phyloP scores from a whole-genome alignment of 30 jellyfish, hydroid and myxozoan species.

The Hydractinia symbiolongicarpus region DNA sequence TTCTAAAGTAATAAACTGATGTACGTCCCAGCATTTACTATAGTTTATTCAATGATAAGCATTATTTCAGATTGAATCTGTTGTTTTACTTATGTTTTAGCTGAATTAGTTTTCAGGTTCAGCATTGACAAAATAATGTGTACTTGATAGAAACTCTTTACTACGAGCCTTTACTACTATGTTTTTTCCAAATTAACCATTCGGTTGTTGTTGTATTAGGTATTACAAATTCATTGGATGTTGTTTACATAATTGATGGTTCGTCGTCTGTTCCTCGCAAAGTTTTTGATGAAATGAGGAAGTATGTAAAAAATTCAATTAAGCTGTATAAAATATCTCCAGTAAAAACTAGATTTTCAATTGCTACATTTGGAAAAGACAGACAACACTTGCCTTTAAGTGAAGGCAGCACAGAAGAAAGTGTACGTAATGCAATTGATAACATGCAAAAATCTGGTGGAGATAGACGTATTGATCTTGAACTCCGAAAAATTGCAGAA shows the following conservation, averaged over 20 bases:
- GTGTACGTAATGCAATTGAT: background rate
- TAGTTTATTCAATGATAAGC: too few species aligned
- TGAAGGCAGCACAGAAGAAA: background rate
- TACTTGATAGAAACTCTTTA: too few species aligned
- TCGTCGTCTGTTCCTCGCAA: constrained; percentile 1
- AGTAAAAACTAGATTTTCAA: constrained; percentile 6
- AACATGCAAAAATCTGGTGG: background rate
- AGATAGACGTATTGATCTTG: constrained; percentile 13
- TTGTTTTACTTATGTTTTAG: too few species aligned
- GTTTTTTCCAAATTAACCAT: too few species aligned
- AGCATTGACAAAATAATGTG: too few species aligned
- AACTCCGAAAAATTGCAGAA: background rate
- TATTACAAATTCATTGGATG: background rate
- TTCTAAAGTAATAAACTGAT: too few species aligned
- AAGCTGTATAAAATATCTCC: background rate
- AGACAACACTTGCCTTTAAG: background rate
- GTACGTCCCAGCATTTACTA: too few species aligned
- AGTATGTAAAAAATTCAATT: background rate
- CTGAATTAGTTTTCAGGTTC: too few species aligned
- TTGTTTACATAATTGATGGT: constrained; percentile 3
- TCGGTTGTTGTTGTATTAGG: too few species aligned
- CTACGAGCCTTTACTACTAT: too few species aligned
- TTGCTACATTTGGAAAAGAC: background rate
- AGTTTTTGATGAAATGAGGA: background rate
- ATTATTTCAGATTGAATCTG: too few species aligned